phyloP scores from a whole-genome alignment of 2,113 vertebrate genomes.

The Coracopsis vasa region DNA sequence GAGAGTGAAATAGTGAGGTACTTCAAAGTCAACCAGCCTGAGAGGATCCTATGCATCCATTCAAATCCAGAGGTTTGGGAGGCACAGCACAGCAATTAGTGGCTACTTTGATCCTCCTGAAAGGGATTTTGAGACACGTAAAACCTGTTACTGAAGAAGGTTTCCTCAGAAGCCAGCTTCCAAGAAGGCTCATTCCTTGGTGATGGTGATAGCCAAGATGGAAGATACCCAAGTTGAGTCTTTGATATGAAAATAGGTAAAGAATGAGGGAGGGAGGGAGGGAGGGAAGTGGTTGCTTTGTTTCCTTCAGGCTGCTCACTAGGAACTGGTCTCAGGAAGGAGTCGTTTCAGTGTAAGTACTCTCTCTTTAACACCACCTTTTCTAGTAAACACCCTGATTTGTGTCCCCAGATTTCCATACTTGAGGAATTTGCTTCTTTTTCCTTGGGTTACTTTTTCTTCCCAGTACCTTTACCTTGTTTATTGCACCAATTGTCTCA shows the following conservation, averaged over 20 bases:
- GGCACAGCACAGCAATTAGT: not conserved
- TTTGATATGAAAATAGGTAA: slow-evolving; percentile 29
- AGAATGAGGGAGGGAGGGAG: not conserved
- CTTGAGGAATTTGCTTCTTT: not conserved
- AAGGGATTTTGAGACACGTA: not conserved
- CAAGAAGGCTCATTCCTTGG: not conserved
- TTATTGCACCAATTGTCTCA: not conserved
- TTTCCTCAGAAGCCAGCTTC: not conserved
- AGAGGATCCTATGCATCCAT: not conserved
- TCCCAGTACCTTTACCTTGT: not conserved
- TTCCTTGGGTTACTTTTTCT: not conserved
- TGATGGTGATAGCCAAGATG: not conserved
- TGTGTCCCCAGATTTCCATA: not conserved
- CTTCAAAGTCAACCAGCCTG: not conserved
- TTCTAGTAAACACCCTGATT: not conserved
- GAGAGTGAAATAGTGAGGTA: not conserved
- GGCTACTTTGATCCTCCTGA: not conserved
- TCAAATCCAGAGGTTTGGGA: not conserved
- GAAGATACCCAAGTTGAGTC: not conserved
- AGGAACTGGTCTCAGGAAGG: not conserved
- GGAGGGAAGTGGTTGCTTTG: not conserved
- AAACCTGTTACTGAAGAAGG: slow-evolving; percentile 9
- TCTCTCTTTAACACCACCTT: not conserved
- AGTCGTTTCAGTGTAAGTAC: not conserved
- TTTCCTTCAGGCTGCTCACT: not conserved